phyloP scores from a whole-genome alignment of 1,140 invertebrate genomes.

The Bombus affinis region DNA sequence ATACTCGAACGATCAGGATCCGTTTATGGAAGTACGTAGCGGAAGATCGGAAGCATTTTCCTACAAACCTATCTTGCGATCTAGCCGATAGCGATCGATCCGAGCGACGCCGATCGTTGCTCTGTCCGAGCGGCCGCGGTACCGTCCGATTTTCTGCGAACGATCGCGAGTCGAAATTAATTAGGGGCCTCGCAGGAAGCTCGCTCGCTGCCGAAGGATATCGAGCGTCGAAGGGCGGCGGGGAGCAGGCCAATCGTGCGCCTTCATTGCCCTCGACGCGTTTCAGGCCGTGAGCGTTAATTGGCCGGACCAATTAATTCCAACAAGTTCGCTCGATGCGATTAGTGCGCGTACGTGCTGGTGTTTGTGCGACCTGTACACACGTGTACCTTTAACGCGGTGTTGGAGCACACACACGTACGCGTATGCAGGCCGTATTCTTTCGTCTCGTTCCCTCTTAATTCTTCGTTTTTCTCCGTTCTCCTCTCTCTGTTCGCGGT shows the following conservation, averaged over 20 bases:
- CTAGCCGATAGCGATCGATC: background rate
- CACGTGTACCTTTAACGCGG: background rate
- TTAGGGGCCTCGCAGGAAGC: constrained; percentile 39
- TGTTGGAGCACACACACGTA: background rate
- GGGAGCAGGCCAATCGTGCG: constrained; percentile 54
- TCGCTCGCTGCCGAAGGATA: constrained; percentile 39
- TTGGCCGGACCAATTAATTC: constrained; percentile 82
- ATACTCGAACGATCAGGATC: background rate
- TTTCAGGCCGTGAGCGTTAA: constrained; percentile 77
- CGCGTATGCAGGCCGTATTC: background rate
- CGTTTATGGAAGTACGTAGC: background rate
- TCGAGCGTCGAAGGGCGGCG: constrained; percentile 39
- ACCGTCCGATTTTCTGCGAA: constrained; percentile 42
- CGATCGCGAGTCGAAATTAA: constrained; percentile 48
- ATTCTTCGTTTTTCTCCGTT: background rate
- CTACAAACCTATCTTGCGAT: background rate
- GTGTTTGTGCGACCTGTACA: constrained; percentile 4
- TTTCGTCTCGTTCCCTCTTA: background rate
- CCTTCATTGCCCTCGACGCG: constrained; percentile 49
- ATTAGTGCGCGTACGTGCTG: constrained; percentile 68
- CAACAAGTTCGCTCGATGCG: constrained; percentile 80
- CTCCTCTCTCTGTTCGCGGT: constrained; percentile 6
- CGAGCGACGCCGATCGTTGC: background rate
- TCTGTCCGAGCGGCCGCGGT: background rate
- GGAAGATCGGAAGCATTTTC: background rate